These are phyloP conservation scores for Electrona antarctica DNA, from an alignment of 2,113 vertebrate species.

Conservation along the genomic window DNA sequence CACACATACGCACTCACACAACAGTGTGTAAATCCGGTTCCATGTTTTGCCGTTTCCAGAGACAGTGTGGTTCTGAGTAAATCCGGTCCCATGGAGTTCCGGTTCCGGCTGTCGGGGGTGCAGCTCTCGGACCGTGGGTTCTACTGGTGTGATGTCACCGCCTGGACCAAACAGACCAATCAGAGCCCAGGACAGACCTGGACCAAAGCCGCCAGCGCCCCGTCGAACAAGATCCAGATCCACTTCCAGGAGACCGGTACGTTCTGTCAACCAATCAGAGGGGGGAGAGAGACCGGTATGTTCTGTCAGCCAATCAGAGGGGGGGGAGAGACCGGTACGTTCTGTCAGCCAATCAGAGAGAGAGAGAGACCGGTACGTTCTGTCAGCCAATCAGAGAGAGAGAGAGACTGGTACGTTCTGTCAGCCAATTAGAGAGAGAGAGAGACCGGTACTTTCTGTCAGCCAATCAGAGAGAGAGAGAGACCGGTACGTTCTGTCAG, in stretches of 20 bases:
- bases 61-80: conserved; percentile 90
- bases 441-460: background rate
- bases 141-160: conserved; percentile 90
- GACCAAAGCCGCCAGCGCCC: conserved; percentile 80
- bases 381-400: conserved; percentile 5
- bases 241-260: conserved; percentile 90
- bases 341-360: background rate
- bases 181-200: conserved; percentile 77
- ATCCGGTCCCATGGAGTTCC: conserved; percentile 86
- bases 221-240: conserved; percentile 89
- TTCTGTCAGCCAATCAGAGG: background rate
- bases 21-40: background rate
- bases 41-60: conserved; percentile 32
- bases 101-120: conserved; percentile 88
- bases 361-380: background rate
- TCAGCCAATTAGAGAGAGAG: background rate
- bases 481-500: no score
- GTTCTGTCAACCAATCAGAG: conserved; percentile 1
- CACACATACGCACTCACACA: background rate
- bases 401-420: no score
- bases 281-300: background rate
- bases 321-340: background rate
- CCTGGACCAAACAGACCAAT: conserved; percentile 83
- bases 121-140: conserved; percentile 88
- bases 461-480: background rate